A percentile compares a stretch with the other conserved stretches of the same genome.
Evolutionary conservation across 2,888 invertebrate genomes (phyloP).

Genomic region (Patella ulyssiponensis): DNA sequence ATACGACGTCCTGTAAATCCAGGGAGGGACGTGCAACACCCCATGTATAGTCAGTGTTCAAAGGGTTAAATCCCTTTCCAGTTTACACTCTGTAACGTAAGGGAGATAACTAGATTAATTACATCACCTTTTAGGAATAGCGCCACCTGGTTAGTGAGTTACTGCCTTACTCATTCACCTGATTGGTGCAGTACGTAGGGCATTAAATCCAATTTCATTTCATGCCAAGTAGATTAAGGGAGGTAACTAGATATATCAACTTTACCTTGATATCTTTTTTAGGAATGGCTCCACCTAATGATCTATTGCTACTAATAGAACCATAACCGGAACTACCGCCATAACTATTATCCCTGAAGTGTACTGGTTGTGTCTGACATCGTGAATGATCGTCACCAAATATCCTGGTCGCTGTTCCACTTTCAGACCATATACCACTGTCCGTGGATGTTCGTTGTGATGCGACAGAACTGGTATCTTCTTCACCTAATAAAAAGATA

Average conservation of each 20-base stretch:
- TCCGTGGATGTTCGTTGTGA: conserved; percentile 57
- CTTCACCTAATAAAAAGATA: conserved; percentile 13
- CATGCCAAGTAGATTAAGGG: too few species aligned
- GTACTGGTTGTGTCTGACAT: conserved; percentile 43
- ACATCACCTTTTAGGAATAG: not conserved
- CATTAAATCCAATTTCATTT: too few species aligned
- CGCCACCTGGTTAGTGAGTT: not conserved
- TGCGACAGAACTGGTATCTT: conserved; percentile 48
- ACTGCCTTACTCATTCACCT: not conserved
- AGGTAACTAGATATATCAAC: too few species aligned
- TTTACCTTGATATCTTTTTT: conserved; percentile 30
- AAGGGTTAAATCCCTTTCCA: too few species aligned
- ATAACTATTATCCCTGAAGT: conserved; percentile 54
- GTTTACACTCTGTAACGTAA: too few species aligned
- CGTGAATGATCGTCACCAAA: conserved; percentile 25
- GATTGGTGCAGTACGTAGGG: too few species aligned
- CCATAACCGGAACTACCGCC: conserved; percentile 61
- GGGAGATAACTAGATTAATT: not conserved
- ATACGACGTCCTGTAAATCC: too few species aligned
- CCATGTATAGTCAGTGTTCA: too few species aligned
- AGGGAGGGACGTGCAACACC: too few species aligned
- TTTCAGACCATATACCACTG: conserved; percentile 50
- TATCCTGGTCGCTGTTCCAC: conserved; percentile 29
- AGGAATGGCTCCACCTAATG: conserved; percentile 48
- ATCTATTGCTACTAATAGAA: conserved; percentile 51